phyloP scores from a whole-genome alignment of 2,888 invertebrate species.

The Cecidostiba fungosa region DNA sequence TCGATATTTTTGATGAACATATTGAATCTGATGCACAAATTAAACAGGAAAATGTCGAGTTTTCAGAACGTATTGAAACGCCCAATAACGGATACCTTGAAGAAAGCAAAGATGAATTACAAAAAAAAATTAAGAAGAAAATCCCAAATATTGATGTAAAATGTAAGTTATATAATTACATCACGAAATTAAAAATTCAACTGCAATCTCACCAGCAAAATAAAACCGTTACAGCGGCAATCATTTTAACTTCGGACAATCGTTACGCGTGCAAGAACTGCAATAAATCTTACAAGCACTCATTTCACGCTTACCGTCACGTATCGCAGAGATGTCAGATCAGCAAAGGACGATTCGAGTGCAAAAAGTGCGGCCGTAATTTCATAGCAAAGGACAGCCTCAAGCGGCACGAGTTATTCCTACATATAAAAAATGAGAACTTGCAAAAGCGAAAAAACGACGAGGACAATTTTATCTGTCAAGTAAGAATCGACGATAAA shows the following conservation, averaged over 20 bases:
- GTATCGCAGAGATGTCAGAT: conserved; percentile 6
- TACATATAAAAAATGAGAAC: not conserved
- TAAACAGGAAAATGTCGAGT: not conserved
- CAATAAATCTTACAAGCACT: conserved; percentile 18
- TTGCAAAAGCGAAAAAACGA: not conserved
- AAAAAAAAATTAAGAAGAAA: not conserved
- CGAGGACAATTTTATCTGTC: no score
- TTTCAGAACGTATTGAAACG: not conserved
- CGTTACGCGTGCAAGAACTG: conserved; percentile 8
- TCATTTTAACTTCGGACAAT: not conserved
- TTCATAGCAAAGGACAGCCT: conserved; percentile 1
- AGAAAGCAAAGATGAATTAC: not conserved
- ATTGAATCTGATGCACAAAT: not conserved
- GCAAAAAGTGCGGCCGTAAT: not conserved
- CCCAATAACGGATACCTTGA: no score
- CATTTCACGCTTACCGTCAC: not conserved
- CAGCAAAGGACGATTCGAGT: not conserved
- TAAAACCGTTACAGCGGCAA: not conserved
- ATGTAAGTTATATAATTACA: not conserved
- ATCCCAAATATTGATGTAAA: not conserved
- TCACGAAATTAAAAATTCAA: not conserved
- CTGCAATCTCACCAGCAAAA: not conserved
- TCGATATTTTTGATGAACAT: not conserved
- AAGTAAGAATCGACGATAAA: no score
- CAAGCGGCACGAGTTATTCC: not conserved